Conservation (phyloP, 2,888 invertebrate species). For the Cosmorhoe ocellata region DNA sequence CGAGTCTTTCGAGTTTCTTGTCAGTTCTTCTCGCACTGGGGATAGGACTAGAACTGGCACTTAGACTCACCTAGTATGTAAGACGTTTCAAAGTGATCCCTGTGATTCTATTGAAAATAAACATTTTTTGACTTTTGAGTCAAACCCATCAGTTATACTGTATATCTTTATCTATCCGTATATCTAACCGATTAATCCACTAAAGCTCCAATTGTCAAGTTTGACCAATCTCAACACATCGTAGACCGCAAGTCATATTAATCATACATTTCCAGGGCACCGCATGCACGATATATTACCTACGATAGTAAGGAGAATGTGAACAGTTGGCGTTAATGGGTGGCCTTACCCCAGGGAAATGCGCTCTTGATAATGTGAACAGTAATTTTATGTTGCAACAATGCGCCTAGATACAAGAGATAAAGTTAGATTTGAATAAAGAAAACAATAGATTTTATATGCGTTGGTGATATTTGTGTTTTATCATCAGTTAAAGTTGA, state of each 20-base stretch:
- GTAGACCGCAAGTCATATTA: conserved; percentile 53
- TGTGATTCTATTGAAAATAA: no score
- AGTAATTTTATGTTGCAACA: conserved; percentile 75
- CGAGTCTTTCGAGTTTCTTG: no score
- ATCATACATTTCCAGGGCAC: conserved; percentile 54
- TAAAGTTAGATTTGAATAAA: conserved; percentile 44
- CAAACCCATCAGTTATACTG: no score
- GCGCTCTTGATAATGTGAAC: conserved; percentile 70
- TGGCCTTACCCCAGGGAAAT: conserved; percentile 73
- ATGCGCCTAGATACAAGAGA: conserved; percentile 51
- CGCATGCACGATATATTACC: conserved; percentile 60
- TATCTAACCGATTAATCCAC: conserved; percentile 16
- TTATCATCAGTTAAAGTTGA: no score
- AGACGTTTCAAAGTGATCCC: no score
- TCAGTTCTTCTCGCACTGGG: no score
- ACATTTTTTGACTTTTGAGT: no score
- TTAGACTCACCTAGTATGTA: no score
- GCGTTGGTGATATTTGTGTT: no score
- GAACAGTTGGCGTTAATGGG: conserved; percentile 80
- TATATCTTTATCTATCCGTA: no score
- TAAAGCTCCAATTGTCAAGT: conserved; percentile 38
- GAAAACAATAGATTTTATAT: neutral
- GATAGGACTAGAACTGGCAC: no score
- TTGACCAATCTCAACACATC: conserved; percentile 52
- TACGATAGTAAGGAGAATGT: conserved; percentile 52